Evolutionary conservation across 2,113 vertebrate species (phyloP).

Genomic region (Myotis davidii): DNA sequence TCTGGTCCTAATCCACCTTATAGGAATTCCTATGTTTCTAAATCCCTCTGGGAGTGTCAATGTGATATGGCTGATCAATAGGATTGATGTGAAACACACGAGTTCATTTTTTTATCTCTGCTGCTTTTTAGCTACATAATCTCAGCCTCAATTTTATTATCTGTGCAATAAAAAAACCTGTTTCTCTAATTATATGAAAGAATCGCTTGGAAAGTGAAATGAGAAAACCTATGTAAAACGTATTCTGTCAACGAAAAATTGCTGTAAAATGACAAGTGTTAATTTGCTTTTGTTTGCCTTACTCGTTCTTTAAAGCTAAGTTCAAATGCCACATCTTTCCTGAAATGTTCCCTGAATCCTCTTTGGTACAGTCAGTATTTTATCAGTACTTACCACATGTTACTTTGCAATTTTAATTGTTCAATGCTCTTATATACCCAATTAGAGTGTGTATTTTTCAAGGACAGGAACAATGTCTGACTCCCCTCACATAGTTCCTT

Average conservation of each 20-base stretch:
- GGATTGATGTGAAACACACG: neutral
- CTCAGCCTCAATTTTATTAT: neutral
- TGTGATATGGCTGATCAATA: neutral
- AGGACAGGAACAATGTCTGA: neutral
- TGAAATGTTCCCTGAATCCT: neutral
- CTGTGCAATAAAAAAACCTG: neutral
- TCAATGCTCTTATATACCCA: neutral
- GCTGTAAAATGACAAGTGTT: neutral
- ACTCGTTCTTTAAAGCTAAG: neutral
- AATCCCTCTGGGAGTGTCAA: neutral
- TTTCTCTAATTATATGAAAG: neutral
- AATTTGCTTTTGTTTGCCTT: neutral
- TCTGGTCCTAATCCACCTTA: neutral
- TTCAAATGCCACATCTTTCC: neutral
- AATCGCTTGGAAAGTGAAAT: neutral
- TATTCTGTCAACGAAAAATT: slow-evolving; percentile 9
- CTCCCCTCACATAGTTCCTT: neutral
- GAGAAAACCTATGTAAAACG: neutral
- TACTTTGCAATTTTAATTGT: slow-evolving; percentile 23
- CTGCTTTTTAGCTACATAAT: neutral
- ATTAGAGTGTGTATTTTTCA: slow-evolving; percentile 1
- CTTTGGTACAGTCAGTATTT: neutral
- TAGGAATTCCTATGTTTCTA: neutral
- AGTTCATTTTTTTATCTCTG: neutral
- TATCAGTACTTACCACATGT: neutral